Evolutionary conservation across 2,797 vertebrate species (phyloP).

Genomic region (Lutjanus campechanus): DNA sequence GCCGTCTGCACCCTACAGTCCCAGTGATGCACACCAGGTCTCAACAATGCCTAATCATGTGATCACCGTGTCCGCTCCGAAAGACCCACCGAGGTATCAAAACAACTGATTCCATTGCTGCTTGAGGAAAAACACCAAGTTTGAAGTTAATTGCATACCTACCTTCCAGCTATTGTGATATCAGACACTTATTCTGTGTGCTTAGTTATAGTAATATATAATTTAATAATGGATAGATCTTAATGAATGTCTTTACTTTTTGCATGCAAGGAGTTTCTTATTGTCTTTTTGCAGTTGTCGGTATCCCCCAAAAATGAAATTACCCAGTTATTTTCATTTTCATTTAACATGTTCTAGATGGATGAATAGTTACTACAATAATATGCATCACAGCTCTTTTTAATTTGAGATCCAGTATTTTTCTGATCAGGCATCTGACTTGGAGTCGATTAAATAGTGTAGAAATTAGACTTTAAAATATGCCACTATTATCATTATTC

Average conservation of each 20-base stretch:
- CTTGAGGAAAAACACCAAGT: background rate
- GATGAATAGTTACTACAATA: too few relatives aligned
- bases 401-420: too few relatives aligned
- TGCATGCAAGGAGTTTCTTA: background rate
- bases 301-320: background rate
- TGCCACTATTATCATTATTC: too few relatives aligned
- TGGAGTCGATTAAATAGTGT: too few relatives aligned
- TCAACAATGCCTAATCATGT: constrained; percentile 59
- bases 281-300: background rate
- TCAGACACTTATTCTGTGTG: background rate
- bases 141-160: background rate
- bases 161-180: background rate
- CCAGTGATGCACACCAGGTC: constrained; percentile 46
- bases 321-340: background rate
- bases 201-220: background rate
- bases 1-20: constrained; percentile 81
- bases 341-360: background rate
- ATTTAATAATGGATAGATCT: background rate
- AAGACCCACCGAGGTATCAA: constrained; percentile 69
- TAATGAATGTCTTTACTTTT: background rate
- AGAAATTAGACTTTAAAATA: too few relatives aligned
- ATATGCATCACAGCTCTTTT: too few relatives aligned
- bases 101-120: background rate
- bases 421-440: too few relatives aligned
- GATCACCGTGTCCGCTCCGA: constrained; percentile 75